A percentile compares a stretch with the other conserved stretches of the same genome.
These are phyloP conservation scores for Cerastis rubricosa DNA, from an alignment of 2,888 invertebrate species.

Conservation along the genomic window DNA sequence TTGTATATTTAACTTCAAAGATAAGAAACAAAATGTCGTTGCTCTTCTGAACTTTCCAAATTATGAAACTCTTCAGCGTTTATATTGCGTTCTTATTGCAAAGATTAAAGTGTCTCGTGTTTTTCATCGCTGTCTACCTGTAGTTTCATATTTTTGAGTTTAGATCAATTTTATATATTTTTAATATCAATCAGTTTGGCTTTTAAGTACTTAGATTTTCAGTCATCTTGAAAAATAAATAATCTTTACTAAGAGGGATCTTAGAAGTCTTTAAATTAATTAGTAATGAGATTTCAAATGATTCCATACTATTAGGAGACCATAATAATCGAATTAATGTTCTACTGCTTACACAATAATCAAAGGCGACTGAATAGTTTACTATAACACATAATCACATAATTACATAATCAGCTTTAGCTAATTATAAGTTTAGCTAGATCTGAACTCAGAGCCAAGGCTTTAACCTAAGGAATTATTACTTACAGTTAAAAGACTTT, in stretches of 20 bases:
- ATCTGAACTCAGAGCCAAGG: neutral
- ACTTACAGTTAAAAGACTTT: neutral
- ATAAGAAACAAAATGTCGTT: constrained; percentile 70
- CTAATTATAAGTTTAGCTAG: constrained; percentile 10
- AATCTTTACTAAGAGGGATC: neutral
- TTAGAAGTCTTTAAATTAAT: neutral
- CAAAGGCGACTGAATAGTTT: constrained; percentile 14
- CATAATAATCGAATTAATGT: neutral
- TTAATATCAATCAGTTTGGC: neutral
- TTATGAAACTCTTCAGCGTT: constrained; percentile 60
- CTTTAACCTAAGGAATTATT: neutral
- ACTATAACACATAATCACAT: no score
- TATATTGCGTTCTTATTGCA: constrained; percentile 44
- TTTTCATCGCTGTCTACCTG: constrained; percentile 27
- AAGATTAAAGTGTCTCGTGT: constrained; percentile 47
- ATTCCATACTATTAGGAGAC: neutral
- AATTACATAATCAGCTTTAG: no score
- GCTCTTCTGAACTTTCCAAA: constrained; percentile 66
- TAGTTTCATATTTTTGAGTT: constrained; percentile 19
- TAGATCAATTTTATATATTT: constrained; percentile 12
- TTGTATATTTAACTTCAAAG: constrained; percentile 65
- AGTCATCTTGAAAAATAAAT: neutral
- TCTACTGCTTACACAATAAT: neutral
- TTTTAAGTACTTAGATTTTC: neutral
- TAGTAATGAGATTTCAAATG: neutral